Conservation (phyloP, 2,113 vertebrate species). For the Oostethus manadensis region DNA sequence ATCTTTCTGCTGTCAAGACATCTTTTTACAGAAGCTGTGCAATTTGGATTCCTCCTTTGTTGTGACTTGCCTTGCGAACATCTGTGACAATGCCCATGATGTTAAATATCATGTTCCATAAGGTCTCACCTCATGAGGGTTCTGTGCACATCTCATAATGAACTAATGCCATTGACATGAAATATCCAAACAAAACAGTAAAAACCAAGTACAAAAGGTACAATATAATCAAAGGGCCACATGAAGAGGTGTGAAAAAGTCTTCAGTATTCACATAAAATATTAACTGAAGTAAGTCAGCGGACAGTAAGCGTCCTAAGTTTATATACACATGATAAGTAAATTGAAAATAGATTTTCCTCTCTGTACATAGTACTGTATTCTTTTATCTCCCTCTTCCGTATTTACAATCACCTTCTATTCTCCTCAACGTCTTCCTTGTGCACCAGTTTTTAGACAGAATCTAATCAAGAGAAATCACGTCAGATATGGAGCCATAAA, state of each 20-base stretch:
- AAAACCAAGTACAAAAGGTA: conserved; percentile 78
- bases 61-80: conserved; percentile 40
- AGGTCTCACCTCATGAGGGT: conserved; percentile 39
- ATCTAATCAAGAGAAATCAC: conserved; percentile 95
- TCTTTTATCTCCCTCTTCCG: conserved; percentile 62
- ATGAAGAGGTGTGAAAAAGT: conserved; percentile 81
- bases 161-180: conserved; percentile 80
- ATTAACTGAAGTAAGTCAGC: conserved; percentile 86
- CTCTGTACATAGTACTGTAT: conserved; percentile 93
- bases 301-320: conserved; percentile 90
- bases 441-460: conserved; percentile 53
- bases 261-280: conserved; percentile 89
- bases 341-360: conserved; percentile 99
- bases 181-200: conserved; percentile 73
- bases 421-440: conserved; percentile 38
- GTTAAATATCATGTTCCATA: conserved; percentile 48
- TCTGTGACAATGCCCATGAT: conserved; percentile 54
- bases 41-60: conserved; percentile 45
- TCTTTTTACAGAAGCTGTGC: conserved; percentile 44
- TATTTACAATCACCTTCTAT: conserved; percentile 68
- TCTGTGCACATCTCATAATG: conserved; percentile 56
- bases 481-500: conserved; percentile 95
- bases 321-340: conserved; percentile 99
- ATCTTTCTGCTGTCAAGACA: conserved; percentile 58
- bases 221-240: conserved; percentile 77